Evolutionary conservation across 2,113 vertebrate species (phyloP).

Genomic region (Lagopus muta): DNA sequence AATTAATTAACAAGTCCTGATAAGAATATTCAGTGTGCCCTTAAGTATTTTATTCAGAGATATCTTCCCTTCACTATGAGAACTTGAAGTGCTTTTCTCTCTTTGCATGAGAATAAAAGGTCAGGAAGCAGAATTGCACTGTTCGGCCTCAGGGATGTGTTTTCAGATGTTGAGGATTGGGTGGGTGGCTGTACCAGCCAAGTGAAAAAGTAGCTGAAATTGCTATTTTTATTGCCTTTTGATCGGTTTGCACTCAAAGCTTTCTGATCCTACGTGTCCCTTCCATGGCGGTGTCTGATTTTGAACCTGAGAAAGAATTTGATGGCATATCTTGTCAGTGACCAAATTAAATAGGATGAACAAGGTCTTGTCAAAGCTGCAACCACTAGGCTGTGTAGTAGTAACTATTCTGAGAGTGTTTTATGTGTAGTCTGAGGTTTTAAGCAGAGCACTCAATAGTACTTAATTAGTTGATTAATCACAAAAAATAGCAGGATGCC

Average conservation of each 20-base stretch:
- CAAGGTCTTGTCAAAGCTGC: neutral
- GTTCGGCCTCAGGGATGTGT: neutral
- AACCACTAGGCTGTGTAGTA: neutral
- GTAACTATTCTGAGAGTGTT: neutral
- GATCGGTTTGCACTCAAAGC: neutral
- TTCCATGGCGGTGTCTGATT: neutral
- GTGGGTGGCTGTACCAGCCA: neutral
- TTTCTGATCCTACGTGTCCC: neutral
- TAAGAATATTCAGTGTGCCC: neutral
- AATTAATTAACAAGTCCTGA: slow-evolving; percentile 44
- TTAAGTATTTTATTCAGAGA: neutral
- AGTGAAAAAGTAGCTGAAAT: fast-evolving
- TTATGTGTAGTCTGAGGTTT: neutral
- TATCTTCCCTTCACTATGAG: neutral
- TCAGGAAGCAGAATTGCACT: neutral
- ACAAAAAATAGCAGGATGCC: neutral
- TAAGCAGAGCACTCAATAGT: neutral
- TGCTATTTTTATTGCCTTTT: neutral
- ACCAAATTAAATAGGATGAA: neutral
- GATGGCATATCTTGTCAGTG: neutral
- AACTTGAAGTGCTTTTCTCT: neutral
- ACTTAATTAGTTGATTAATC: neutral
- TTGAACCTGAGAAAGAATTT: neutral
- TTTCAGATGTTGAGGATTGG: neutral
- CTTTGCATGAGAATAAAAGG: neutral